A percentile compares a stretch with the other conserved stretches of the same genome.
These are phyloP conservation scores for Campoplex nolae DNA, from an alignment of 2,888 invertebrate genomes.

Conservation along the genomic window DNA sequence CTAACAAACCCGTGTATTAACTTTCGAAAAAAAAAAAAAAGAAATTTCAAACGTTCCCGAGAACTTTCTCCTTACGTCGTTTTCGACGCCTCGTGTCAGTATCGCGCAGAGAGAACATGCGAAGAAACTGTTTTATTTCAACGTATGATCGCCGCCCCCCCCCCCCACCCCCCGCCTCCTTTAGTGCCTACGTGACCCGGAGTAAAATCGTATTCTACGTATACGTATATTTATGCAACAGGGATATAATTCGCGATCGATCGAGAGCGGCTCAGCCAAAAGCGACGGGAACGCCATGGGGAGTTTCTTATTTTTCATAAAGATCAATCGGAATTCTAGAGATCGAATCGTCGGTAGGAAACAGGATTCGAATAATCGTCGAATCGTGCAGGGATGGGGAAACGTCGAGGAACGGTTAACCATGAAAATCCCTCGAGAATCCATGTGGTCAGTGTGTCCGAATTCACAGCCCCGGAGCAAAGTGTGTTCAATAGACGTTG, in stretches of 20 bases:
- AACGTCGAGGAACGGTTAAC: constrained; percentile 55
- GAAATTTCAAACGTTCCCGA: constrained; percentile 45
- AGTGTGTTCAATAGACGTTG: constrained; percentile 51
- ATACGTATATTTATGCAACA: constrained; percentile 2
- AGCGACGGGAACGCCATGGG: constrained; percentile 35
- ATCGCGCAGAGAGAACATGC: constrained; percentile 29
- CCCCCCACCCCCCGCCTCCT: constrained; percentile 6
- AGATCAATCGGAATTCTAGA: constrained; percentile 66
- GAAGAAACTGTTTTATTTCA: constrained; percentile 49
- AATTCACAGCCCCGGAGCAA: constrained; percentile 46
- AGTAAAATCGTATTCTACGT: constrained; percentile 52
- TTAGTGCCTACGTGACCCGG: constrained; percentile 66
- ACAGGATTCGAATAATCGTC: constrained; percentile 61
- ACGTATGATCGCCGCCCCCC: constrained; percentile 19
- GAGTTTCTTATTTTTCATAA: constrained; percentile 50
- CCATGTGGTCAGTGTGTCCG: constrained; percentile 60
- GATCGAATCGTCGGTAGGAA: constrained; percentile 53
- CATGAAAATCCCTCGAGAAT: constrained; percentile 49
- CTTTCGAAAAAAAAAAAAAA: constrained; percentile 48
- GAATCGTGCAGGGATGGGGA: constrained; percentile 25
- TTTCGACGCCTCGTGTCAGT: constrained; percentile 53
- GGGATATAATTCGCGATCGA: constrained; percentile 39
- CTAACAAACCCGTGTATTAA: neutral
- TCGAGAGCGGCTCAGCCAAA: constrained; percentile 19
- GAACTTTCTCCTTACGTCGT: constrained; percentile 55